Evolutionary conservation across 2,888 invertebrate species (phyloP).

Genomic region (Trissolcus brochymenae): DNA sequence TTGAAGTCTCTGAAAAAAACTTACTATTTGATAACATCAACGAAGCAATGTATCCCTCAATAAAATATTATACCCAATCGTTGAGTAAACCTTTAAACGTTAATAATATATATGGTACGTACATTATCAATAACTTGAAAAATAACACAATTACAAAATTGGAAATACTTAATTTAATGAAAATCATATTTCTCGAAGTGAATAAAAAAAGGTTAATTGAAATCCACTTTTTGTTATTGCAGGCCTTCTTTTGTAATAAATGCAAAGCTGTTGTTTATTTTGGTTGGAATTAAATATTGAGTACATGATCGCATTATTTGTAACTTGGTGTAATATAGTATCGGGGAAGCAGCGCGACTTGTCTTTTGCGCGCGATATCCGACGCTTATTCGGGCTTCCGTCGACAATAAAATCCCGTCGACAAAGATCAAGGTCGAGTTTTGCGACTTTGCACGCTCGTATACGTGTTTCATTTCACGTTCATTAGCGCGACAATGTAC

Average conservation of each 20-base stretch:
- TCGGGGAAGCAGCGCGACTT: conserved; percentile 18
- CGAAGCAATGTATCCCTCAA: neutral
- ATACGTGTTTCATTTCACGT: conserved; percentile 30
- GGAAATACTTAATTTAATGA: no score
- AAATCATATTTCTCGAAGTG: neutral
- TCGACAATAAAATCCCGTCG: conserved; percentile 35
- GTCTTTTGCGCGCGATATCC: conserved; percentile 23
- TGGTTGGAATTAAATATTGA: no score
- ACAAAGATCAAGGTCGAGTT: conserved; percentile 42
- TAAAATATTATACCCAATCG: neutral
- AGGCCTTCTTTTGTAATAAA: neutral
- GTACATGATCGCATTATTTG: no score
- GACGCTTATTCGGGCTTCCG: conserved; percentile 18
- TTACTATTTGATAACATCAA: neutral
- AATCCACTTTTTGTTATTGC: neutral
- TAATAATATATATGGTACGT: no score
- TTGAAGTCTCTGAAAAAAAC: conserved; percentile 26
- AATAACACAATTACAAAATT: no score
- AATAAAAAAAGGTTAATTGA: neutral
- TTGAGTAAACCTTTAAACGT: no score
- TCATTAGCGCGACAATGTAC: conserved; percentile 35
- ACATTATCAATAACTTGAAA: no score
- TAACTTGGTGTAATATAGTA: conserved; percentile 1
- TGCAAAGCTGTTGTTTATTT: no score
- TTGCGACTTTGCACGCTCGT: conserved; percentile 5